Evolutionary conservation across 2,113 vertebrate genomes (phyloP), one percentile per base, ranked within the genome.

Genomic region (Malaclemys terrapin): DNA sequence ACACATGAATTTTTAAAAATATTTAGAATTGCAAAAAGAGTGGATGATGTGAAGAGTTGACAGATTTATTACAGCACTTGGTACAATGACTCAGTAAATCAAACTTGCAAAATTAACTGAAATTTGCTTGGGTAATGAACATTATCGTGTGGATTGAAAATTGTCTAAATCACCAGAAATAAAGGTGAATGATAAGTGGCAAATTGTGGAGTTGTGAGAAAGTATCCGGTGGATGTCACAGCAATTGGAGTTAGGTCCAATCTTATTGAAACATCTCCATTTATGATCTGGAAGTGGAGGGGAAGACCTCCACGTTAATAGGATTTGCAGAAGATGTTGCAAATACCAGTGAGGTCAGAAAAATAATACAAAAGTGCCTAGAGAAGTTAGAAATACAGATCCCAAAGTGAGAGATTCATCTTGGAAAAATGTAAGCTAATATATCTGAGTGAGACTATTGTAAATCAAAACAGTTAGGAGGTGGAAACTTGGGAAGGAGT

Each of bases 1-100:
- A 89, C 47, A 76, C 84, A 89, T 0, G 0, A 80, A 88, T 92
- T 80, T 89, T 93, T 65, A 72, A 82, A 24, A 13, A 42, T 4
- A n/a, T 62, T 16, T 13, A 31, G 94, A 89, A 93, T 45, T 2
- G 85, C 90, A 94, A 96, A 96, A 93, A 78, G 80, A 93, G 31
- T n/a, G 90, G 50, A 50, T 89, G 53, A 89, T 29, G 24, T 82
- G 45, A 80, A 85, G 72, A 94, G 8, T 78, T 92, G 88, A 89
- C 20, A 90, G 25, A 89, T 94, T 91, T 94, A 85, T 95, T 87
- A 85, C 87, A 96, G 92, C 45, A 38, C 65, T 89, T 91, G n/a
- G 5, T 88, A 57, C 56, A 90, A 88, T 57, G 50, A 88, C 38
- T 89, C 82, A 79, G 86, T 89, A 95, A 84, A 89, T 50, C 12